Conservation (phyloP, 2,797 vertebrate genomes). For the Melanotaenia boesemani region DNA sequence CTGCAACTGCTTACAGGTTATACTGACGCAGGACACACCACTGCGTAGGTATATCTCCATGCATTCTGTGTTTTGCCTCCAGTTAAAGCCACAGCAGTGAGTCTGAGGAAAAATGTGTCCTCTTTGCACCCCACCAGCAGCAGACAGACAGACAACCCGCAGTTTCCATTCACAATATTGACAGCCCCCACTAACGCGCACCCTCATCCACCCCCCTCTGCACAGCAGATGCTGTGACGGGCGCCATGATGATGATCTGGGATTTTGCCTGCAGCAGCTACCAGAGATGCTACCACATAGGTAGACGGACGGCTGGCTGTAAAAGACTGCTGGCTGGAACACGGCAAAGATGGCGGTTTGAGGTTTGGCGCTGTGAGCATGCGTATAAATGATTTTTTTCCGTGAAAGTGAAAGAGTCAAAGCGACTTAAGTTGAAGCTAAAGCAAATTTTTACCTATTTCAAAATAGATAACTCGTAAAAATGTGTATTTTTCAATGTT, state of each 20-base stretch:
- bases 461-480: background rate
- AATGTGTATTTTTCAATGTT: background rate
- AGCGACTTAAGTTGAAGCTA: background rate
- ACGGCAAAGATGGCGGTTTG: slow-evolving; percentile 60
- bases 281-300: slow-evolving; percentile 28
- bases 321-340: background rate
- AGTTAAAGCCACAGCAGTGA: slow-evolving; percentile 54
- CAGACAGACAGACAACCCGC: slow-evolving; percentile 65
- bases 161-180: slow-evolving; percentile 82
- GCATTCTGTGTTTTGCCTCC: background rate
- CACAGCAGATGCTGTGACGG: slow-evolving; percentile 82
- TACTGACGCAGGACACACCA: background rate
- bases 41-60: background rate
- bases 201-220: slow-evolving; percentile 74
- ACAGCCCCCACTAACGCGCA: slow-evolving; percentile 49
- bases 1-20: background rate
- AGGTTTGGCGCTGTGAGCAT: slow-evolving; percentile 15
- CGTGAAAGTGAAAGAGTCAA: background rate
- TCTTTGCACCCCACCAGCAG: slow-evolving; percentile 48
- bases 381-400: slow-evolving; percentile 22
- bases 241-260: slow-evolving; percentile 86
- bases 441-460: fast-evolving
- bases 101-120: slow-evolving; percentile 38
- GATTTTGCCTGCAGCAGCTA: slow-evolving; percentile 80
- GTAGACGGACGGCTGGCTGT: slow-evolving; percentile 20